Base-by-base conservation (phyloP, 2,797 vertebrate species). In the Argya squamiceps region DNA sequence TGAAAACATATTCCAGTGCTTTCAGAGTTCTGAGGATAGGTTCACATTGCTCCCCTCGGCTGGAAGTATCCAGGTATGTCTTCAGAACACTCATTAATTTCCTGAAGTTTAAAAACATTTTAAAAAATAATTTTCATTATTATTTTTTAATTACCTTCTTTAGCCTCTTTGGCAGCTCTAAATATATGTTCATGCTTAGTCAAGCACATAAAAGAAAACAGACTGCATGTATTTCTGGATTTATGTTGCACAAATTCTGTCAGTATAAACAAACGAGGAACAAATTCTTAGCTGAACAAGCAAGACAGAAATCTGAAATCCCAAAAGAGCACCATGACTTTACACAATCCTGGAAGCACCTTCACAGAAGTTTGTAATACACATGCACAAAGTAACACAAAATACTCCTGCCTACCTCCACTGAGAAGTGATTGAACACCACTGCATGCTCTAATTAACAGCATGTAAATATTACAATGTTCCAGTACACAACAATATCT, bases 1-100 rank as follows among this genome's bases (percentile, higher is more conserved):
- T 99, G 98, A 99, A 99, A 96, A 99, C 99, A 93, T 99, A 99
- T 97, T 99, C 99, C 46, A 99, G 98, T 60, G 99, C 99, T 98
- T 99, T 99, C 88, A 99, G 98, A 7, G 99, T 99, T 63, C 99
- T 98, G 26, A 99, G 96, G 93, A 99, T 99, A 10, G 99, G 99
- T 83, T 99, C 99, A 12, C 99, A 99, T 69, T 99, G 98, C 97
- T 99, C 99, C 64, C 99, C 99, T 92, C 98, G 98, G 95, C 99
- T 99, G 79, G 99, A 99, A 73, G 98, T 99, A 53, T 99, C 99
- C 97, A 99, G 98, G 91, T 99, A 99, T 27, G 96, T 98, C 98
- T 99, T 99, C 98, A 99, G 96, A 95, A 99, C 99, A 1, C 97
- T 98, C 99, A 99, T 99, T 97, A 99, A 93, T 97, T 99, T 99